Percentiles rank a stretch among this genome's conserved stretches.
Conservation (phyloP, 1,140 invertebrate species). For the Trichomalopsis sarcophagae region DNA sequence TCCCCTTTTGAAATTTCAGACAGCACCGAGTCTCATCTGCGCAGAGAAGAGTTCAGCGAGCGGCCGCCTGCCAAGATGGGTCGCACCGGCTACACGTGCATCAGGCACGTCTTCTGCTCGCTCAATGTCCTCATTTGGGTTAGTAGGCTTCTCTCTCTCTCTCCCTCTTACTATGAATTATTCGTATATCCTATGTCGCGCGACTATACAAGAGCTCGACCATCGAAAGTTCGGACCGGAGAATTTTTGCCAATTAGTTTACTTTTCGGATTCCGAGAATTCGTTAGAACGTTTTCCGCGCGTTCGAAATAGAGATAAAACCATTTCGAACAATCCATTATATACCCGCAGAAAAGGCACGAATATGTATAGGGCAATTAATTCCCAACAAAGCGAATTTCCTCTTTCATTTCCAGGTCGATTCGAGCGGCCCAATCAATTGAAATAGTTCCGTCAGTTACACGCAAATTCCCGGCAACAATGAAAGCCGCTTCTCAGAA, state of each 20-base stretch:
- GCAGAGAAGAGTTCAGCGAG: neutral
- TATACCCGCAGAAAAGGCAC: neutral
- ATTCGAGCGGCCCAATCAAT: too few species aligned
- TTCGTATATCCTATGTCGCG: neutral
- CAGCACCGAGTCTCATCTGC: slow-evolving; percentile 17
- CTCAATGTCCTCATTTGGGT: slow-evolving; percentile 87
- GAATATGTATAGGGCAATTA: neutral
- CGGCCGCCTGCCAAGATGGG: slow-evolving; percentile 73
- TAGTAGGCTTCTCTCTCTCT: slow-evolving; percentile 63
- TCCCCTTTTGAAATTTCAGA: slow-evolving; percentile 15
- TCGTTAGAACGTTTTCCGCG: too few species aligned
- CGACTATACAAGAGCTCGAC: neutral
- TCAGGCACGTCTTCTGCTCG: slow-evolving; percentile 84
- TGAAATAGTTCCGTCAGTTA: too few species aligned
- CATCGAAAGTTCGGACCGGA: neutral
- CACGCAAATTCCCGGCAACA: too few species aligned
- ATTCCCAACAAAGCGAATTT: neutral
- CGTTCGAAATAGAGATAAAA: too few species aligned
- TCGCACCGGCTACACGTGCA: slow-evolving; percentile 85
- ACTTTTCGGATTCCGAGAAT: too few species aligned
- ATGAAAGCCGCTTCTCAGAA: neutral
- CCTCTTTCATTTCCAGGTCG: neutral
- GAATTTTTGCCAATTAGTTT: too few species aligned
- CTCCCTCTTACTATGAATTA: slow-evolving; percentile 21
- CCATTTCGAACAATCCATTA: neutral